Conservation (phyloP, 1,140 invertebrate species). For the Druon quercuslanigerum region DNA sequence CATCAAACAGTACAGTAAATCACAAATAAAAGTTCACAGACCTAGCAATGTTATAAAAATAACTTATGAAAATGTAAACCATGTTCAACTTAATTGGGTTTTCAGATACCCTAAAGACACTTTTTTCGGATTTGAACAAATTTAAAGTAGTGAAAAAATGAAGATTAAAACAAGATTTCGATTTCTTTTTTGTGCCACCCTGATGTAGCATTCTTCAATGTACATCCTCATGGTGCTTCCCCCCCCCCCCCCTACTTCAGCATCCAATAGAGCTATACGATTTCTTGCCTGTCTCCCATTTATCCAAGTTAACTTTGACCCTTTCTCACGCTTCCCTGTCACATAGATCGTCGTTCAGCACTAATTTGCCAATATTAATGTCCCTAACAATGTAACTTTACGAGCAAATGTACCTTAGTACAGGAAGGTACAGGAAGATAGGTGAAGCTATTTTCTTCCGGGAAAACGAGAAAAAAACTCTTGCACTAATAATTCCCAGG, state of each 20-base stretch:
- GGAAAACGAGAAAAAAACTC: background rate
- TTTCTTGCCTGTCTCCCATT: conserved; percentile 57
- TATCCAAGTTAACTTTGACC: conserved; percentile 56
- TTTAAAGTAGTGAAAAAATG: no score
- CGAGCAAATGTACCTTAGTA: conserved; percentile 13
- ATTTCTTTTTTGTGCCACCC: no score
- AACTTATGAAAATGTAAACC: no score
- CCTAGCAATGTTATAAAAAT: no score
- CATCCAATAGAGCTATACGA: conserved; percentile 51
- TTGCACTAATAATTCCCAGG: background rate
- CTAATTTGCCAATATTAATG: conserved; percentile 60
- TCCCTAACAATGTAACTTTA: conserved; percentile 42
- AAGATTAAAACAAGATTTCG: no score
- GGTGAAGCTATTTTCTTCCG: background rate
- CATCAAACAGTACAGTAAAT: no score
- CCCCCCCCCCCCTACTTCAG: conserved; percentile 28
- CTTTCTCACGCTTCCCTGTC: conserved; percentile 22
- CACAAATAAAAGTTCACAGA: no score
- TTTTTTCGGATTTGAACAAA: no score
- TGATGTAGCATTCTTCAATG: background rate
- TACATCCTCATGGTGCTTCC: conserved; percentile 59
- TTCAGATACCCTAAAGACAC: no score
- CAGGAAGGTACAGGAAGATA: background rate
- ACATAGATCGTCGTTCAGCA: conserved; percentile 54
- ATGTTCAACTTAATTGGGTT: no score